These are phyloP conservation scores for Polydrusus tereticollis DNA, from an alignment of 2,888 invertebrate genomes.

Conservation along the genomic window DNA sequence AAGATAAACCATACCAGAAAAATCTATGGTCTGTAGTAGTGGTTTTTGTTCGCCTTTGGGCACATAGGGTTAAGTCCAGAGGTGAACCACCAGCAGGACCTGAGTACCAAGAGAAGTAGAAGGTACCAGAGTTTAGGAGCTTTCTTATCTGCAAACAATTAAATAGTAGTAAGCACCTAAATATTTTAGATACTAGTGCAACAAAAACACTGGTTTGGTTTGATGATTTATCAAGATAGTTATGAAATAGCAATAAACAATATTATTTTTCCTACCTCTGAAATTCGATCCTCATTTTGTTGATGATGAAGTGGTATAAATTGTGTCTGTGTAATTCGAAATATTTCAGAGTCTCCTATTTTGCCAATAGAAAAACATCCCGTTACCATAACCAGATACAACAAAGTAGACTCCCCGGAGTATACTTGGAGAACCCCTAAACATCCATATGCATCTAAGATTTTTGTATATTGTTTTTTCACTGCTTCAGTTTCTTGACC, in stretches of 20 bases:
- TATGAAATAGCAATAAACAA: no score
- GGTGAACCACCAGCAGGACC: slow-evolving; percentile 58
- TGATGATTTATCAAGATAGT: no score
- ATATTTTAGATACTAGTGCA: not conserved
- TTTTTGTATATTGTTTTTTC: slow-evolving; percentile 89
- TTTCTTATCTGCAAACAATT: slow-evolving; percentile 73
- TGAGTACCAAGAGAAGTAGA: slow-evolving; percentile 92
- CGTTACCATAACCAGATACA: slow-evolving; percentile 93
- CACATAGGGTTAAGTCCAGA: slow-evolving; percentile 94
- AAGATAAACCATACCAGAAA: slow-evolving; percentile 80
- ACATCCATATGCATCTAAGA: slow-evolving; percentile 95
- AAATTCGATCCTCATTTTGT: slow-evolving; percentile 73
- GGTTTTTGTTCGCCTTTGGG: slow-evolving; percentile 88
- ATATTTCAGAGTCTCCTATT: slow-evolving; percentile 94
- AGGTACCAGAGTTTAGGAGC: slow-evolving; percentile 96
- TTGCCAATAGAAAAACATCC: slow-evolving; percentile 98
- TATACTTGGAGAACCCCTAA: slow-evolving; percentile 93
- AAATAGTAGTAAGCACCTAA: not conserved
- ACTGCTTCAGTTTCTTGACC: slow-evolving; percentile 90
- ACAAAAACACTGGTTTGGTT: not conserved
- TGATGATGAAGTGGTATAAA: slow-evolving; percentile 89
- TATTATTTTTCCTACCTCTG: slow-evolving; percentile 67
- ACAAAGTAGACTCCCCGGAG: slow-evolving; percentile 85
- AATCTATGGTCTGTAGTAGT: slow-evolving; percentile 92
- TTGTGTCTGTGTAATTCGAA: slow-evolving; percentile 92